These are phyloP conservation scores for Theonella swinhoei DNA, from an alignment of 37 sponge, comb jelly and placozoan genomes.

Conservation along the genomic window DNA sequence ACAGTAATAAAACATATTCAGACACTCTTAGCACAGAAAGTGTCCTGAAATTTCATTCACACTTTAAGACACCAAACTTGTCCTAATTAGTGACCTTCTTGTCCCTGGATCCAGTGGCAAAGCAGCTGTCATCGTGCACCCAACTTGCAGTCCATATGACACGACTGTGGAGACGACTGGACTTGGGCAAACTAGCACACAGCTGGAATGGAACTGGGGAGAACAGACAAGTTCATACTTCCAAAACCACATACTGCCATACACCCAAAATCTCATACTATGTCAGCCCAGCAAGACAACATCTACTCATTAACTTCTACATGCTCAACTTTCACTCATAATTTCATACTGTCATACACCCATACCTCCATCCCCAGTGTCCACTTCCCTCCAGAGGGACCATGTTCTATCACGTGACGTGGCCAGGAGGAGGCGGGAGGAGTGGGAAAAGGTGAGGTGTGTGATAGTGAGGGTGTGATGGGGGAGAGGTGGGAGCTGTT, in stretches of 20 bases:
- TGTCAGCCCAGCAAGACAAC: too few species aligned
- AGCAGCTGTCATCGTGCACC: constrained; percentile 85
- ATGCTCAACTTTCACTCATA: too few species aligned
- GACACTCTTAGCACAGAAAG: background rate
- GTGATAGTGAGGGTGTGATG: constrained; percentile 90
- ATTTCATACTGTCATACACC: too few species aligned
- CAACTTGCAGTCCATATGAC: constrained; percentile 93
- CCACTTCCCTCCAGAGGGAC: constrained; percentile 84
- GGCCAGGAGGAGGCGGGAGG: constrained; percentile 60
- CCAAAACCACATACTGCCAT: too few species aligned
- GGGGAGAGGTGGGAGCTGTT: constrained; percentile 53
- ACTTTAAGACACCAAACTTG: background rate
- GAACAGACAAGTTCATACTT: too few species aligned
- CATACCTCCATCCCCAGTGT: too few species aligned
- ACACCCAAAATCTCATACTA: too few species aligned
- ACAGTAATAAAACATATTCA: too few species aligned
- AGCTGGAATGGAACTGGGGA: constrained; percentile 38
- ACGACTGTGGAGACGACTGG: constrained; percentile 59
- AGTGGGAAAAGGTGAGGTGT: constrained; percentile 85
- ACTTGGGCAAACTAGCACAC: constrained; percentile 43
- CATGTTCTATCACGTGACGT: constrained; percentile 90
- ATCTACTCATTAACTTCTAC: too few species aligned
- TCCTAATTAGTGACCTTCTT: constrained; percentile 65
- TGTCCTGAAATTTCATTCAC: background rate
- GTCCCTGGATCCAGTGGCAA: constrained; percentile 90